These are phyloP conservation scores for Falco columbarius DNA, from an alignment of 2,797 vertebrate species.

Conservation along the genomic window DNA sequence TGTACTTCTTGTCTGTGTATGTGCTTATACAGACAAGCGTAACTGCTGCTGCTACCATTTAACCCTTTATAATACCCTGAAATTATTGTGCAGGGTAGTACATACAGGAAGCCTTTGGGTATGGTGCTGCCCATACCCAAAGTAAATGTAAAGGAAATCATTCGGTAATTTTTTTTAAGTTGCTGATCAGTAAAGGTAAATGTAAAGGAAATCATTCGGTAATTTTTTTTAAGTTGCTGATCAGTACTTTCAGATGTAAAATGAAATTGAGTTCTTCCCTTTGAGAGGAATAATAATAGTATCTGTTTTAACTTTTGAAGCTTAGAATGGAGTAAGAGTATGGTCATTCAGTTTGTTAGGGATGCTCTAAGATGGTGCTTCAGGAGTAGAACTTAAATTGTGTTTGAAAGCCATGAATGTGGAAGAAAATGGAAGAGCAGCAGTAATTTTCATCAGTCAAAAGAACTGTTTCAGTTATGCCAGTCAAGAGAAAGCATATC, in stretches of 20 bases:
- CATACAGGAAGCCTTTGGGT: background rate
- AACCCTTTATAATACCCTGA: background rate
- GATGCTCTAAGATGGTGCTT: background rate
- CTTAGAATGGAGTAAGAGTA: background rate
- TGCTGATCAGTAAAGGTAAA: background rate
- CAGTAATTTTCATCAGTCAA: background rate
- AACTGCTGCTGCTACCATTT: background rate
- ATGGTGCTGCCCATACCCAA: background rate
- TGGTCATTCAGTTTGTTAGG: background rate
- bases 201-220: background rate
- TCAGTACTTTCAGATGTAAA: background rate
- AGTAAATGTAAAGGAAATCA: background rate
- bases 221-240: background rate
- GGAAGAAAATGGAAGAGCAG: background rate
- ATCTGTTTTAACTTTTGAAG: background rate
- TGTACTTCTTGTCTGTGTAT: background rate
- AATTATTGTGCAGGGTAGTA: background rate
- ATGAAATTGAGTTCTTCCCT: background rate
- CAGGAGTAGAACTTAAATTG: background rate
- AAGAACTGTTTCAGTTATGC: background rate
- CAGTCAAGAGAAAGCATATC: background rate
- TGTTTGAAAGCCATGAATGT: background rate
- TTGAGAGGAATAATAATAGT: background rate
- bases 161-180: background rate
- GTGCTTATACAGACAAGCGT: background rate